These are phyloP conservation scores for human DNA, from an alignment of 2,113 vertebrate genomes.

Conservation along the genomic window GRCh38 chr6:104817501-104818000, in stretches of 20 bases:
- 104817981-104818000: background rate
- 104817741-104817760: background rate
- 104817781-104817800: background rate
- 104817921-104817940: slow-evolving; percentile 29
- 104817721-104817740: background rate
- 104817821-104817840: background rate
- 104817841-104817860: background rate
- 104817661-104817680: background rate
- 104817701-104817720: background rate
- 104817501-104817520: no score
- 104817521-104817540: no score
- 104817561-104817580: no score
- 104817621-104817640: background rate
- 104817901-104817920: background rate
- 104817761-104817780: background rate
- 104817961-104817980: background rate
- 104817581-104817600: no score
- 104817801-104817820: background rate
- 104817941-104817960: background rate
- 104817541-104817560: no score
- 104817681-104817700: background rate
- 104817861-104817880: background rate
- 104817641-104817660: background rate
- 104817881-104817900: background rate
- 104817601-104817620: background rate